A percentile compares a stretch with the other conserved stretches of the same genome.
Conservation (phyloP, 2,113 vertebrate species). For the Emydura subglobosa region DNA sequence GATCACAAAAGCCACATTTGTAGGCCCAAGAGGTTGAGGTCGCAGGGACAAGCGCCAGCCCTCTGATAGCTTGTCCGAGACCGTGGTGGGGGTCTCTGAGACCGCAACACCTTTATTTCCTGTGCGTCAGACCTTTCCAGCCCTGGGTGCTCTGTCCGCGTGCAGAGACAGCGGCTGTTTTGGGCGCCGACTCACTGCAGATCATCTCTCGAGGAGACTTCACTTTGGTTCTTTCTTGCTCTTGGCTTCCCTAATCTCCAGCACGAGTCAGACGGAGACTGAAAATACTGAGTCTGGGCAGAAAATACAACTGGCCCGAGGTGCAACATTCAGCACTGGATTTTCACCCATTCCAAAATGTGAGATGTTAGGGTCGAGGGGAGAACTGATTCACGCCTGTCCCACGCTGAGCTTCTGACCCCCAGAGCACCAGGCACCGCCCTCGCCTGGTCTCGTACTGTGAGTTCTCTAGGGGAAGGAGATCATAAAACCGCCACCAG, state of each 20-base stretch:
- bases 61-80: not conserved
- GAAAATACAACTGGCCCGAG: not conserved
- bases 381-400: not conserved
- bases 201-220: not conserved
- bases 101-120: not conserved
- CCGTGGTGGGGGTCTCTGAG: not conserved
- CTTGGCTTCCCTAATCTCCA: not conserved
- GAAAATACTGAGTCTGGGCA: not conserved
- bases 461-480: not conserved
- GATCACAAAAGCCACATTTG: not conserved
- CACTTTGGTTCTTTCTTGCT: not conserved
- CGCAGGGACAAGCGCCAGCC: not conserved
- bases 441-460: not conserved
- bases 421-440: not conserved
- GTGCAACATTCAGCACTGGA: not conserved
- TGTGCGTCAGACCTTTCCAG: not conserved
- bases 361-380: not conserved
- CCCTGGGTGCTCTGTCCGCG: too few relatives aligned
- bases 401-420: not conserved
- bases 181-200: not conserved
- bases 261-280: not conserved
- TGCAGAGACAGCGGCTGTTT: not conserved
- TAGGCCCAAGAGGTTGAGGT: too few relatives aligned
- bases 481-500: not conserved
- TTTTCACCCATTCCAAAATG: not conserved